A percentile compares a stretch with the other conserved stretches of the same genome.
Conservation (phyloP, 2,113 vertebrate genomes). For the Scolopax mira region DNA sequence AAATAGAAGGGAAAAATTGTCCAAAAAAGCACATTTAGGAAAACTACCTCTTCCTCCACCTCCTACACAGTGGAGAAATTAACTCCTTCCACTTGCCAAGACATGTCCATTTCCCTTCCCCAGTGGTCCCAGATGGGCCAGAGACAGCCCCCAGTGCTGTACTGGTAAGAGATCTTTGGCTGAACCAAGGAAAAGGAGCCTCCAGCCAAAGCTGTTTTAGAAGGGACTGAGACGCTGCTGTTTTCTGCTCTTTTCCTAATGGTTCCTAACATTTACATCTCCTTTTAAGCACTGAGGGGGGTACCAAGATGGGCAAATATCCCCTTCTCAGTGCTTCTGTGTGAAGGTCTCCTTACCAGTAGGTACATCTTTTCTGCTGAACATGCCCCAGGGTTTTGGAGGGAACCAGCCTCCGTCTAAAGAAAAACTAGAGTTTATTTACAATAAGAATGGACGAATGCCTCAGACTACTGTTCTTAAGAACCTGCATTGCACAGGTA, state of each 20-base stretch:
- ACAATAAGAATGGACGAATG: not conserved
- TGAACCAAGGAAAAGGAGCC: not conserved
- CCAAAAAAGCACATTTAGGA: not conserved
- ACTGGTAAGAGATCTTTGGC: not conserved
- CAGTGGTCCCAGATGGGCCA: not conserved
- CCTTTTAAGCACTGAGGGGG: not conserved
- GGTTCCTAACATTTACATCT: not conserved
- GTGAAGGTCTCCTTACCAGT: not conserved
- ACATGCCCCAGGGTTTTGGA: not conserved
- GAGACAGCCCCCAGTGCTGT: not conserved
- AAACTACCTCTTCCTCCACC: not conserved
- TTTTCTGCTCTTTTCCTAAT: not conserved
- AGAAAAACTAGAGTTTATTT: not conserved
- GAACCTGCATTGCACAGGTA: not conserved
- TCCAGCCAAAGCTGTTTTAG: not conserved
- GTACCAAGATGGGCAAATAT: not conserved
- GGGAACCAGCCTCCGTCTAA: not conserved
- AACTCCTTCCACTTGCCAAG: not conserved
- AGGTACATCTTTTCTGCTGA: not conserved
- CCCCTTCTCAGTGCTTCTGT: not conserved
- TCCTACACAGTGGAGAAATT: not conserved
- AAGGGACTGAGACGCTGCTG: too few relatives aligned
- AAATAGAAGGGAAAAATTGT: not conserved
- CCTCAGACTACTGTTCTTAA: not conserved
- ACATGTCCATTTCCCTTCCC: not conserved